These are phyloP conservation scores for Apostichopus leukothele DNA, from an alignment of 53 echinoderm and acorn worm genomes.

Conservation along the genomic window DNA sequence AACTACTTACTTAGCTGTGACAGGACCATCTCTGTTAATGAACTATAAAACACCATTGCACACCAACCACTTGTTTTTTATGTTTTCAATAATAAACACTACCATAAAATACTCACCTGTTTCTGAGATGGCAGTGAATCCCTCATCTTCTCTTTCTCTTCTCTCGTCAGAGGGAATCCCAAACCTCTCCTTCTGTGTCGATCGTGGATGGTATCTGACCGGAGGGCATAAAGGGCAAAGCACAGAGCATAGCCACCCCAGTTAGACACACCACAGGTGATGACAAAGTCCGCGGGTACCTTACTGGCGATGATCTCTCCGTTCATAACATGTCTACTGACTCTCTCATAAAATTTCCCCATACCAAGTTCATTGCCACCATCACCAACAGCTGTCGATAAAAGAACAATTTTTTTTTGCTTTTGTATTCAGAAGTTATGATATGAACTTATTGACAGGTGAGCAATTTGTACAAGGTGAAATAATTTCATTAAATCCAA, in stretches of 20 bases:
- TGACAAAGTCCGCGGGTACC: constrained; percentile 61
- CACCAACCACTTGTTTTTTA: not conserved
- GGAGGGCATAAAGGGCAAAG: constrained; percentile 67
- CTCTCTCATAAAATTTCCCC: constrained; percentile 73
- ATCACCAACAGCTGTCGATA: constrained; percentile 70
- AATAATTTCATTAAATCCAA: too few species aligned
- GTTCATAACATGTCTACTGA: constrained; percentile 51
- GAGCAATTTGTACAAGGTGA: too few species aligned
- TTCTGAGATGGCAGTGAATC: constrained; percentile 57
- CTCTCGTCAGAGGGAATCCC: constrained; percentile 68
- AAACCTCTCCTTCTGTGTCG: constrained; percentile 67
- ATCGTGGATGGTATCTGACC: constrained; percentile 78
- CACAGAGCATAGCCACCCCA: constrained; percentile 91
- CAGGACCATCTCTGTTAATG: too few species aligned
- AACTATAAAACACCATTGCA: too few species aligned
- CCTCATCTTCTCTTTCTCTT: constrained; percentile 50
- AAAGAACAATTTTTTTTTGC: not conserved
- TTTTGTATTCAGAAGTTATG: not conserved
- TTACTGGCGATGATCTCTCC: constrained; percentile 62
- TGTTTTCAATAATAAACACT: not conserved
- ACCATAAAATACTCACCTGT: constrained; percentile 54
- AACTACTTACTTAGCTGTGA: too few species aligned
- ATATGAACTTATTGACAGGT: not conserved
- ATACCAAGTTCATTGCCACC: constrained; percentile 84
- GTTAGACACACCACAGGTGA: constrained; percentile 77